A percentile compares a stretch with the other conserved stretches of the same genome.
Evolutionary conservation across 2,888 invertebrate genomes (phyloP).

Genomic region (Ochlodes sylvanus): DNA sequence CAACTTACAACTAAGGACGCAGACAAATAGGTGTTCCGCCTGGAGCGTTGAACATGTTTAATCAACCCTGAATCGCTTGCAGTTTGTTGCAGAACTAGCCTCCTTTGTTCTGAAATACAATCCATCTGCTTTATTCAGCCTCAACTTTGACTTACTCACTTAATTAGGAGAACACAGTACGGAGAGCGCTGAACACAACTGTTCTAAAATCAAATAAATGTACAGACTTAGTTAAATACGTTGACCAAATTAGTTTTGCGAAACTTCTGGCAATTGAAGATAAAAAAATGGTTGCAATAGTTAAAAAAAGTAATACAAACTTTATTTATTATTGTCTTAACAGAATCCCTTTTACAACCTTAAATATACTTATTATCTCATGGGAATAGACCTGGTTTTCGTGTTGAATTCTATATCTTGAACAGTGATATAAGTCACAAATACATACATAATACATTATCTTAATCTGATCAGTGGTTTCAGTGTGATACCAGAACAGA

Average conservation of each 20-base stretch:
- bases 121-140: constrained; percentile 31
- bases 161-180: constrained; percentile 22
- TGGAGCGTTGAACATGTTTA: constrained; percentile 44
- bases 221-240: constrained; percentile 14
- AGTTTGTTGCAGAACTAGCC: constrained; percentile 31
- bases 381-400: no score
- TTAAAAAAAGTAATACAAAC: neutral
- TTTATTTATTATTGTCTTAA: no score
- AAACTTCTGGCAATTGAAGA: neutral
- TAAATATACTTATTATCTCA: no score
- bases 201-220: neutral
- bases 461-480: no score
- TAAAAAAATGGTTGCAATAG: constrained; percentile 3
- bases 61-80: constrained; percentile 53
- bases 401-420: no score
- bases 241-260: constrained; percentile 9
- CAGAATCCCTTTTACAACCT: no score
- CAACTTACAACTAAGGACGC: constrained; percentile 21
- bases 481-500: no score
- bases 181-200: neutral
- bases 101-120: constrained; percentile 30
- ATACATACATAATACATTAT: no score
- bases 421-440: no score
- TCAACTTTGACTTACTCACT: constrained; percentile 36
- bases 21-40: constrained; percentile 29